A percentile compares a stretch with the other conserved stretches of the same genome.
Evolutionary conservation across 2,888 invertebrate genomes (phyloP).

Genomic region (Allophyes oxyacanthae): DNA sequence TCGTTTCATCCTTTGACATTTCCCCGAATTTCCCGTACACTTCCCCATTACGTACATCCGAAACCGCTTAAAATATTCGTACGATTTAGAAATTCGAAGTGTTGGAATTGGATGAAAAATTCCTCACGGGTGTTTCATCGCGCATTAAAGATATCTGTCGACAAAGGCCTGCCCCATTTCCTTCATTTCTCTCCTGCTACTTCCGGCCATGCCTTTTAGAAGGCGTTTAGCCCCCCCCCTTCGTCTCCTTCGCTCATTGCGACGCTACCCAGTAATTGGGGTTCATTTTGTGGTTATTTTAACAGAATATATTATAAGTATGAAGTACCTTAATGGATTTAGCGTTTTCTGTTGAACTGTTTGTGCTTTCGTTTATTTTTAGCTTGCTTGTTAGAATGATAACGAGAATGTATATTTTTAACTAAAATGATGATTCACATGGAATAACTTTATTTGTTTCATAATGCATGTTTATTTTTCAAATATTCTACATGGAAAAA

Average conservation of each 20-base stretch:
- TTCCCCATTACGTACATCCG: neutral
- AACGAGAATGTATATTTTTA: too few relatives aligned
- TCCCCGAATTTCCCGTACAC: neutral
- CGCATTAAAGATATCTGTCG: constrained; percentile 30
- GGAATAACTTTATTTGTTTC: too few relatives aligned
- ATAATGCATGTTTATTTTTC: too few relatives aligned
- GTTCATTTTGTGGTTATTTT: constrained; percentile 28
- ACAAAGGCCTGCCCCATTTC: constrained; percentile 42
- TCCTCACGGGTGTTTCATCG: constrained; percentile 9
- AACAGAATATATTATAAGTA: constrained; percentile 14
- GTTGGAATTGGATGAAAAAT: constrained; percentile 14
- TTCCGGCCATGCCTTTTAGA: constrained; percentile 39
- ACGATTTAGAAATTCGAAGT: constrained; percentile 3
- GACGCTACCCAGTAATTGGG: constrained; percentile 34
- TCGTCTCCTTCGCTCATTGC: constrained; percentile 6
- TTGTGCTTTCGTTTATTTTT: too few relatives aligned
- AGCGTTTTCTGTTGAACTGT: neutral
- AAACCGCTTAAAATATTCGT: constrained; percentile 9
- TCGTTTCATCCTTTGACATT: constrained; percentile 10
- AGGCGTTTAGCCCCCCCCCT: constrained; percentile 20
- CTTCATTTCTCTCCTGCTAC: constrained; percentile 31
- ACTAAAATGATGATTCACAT: too few relatives aligned
- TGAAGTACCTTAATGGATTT: constrained; percentile 9
- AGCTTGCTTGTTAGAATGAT: too few relatives aligned
- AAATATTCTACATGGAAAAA: too few relatives aligned